These are phyloP conservation scores for Leiothrix lutea DNA, from an alignment of 2,113 vertebrate species.

Conservation along the genomic window DNA sequence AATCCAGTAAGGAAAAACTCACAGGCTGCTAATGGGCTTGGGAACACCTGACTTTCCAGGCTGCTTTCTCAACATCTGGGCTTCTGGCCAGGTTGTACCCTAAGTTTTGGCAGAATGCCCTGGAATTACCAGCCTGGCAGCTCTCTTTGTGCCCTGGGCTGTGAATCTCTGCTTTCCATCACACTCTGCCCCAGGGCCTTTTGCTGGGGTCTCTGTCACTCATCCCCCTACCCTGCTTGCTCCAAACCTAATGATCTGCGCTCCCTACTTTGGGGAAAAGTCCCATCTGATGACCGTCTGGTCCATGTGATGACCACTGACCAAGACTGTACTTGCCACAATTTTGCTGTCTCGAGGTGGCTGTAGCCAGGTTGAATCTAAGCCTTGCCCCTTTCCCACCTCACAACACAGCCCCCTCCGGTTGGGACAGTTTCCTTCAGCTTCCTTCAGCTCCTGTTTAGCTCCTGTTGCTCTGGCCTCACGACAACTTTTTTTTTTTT, in stretches of 20 bases:
- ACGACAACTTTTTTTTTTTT: background rate
- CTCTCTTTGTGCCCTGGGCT: background rate
- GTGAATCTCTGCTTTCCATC: background rate
- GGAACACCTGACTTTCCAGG: constrained; percentile 23
- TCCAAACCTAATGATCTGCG: background rate
- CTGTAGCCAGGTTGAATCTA: background rate
- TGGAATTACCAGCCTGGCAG: background rate
- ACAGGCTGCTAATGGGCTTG: constrained; percentile 25
- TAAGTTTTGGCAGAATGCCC: constrained; percentile 29
- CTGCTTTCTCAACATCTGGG: constrained; percentile 39
- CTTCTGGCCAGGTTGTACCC: constrained; percentile 22
- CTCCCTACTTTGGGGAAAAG: accelerated
- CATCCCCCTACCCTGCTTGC: background rate
- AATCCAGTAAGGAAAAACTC: background rate
- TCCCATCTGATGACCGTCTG: background rate
- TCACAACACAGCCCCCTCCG: background rate
- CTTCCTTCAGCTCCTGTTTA: background rate
- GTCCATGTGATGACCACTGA: background rate
- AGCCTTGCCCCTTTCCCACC: background rate
- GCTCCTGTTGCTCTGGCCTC: background rate
- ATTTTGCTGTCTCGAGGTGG: background rate
- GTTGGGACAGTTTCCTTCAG: background rate
- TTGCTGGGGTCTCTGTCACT: background rate
- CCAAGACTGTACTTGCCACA: background rate
- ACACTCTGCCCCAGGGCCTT: background rate